Conservation (phyloP, 2,888 invertebrate species). For the Chouioia cunea region DNA sequence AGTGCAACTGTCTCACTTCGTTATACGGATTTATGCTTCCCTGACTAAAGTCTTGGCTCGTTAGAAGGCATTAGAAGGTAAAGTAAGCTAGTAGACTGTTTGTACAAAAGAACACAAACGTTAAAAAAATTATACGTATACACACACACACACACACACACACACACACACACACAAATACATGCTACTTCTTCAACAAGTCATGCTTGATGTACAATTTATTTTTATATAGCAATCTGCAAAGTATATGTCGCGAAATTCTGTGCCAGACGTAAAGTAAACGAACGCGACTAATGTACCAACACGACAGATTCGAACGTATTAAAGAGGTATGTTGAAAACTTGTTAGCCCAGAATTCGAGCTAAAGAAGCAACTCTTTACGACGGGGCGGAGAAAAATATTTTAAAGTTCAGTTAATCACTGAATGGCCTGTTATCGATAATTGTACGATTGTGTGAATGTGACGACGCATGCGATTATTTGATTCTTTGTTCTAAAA, state of each 20-base stretch:
- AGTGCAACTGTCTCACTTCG: conserved; percentile 24
- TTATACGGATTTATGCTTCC: conserved; percentile 39
- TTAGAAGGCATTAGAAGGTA: conserved; percentile 40
- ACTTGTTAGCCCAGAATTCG: conserved; percentile 42
- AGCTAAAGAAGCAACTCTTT: conserved; percentile 22
- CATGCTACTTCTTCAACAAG: conserved; percentile 51
- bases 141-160: too few species aligned
- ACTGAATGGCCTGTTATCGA: conserved; percentile 36
- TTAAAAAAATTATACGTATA: conserved; percentile 18
- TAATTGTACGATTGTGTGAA: conserved; percentile 33
- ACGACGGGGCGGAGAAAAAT: neutral
- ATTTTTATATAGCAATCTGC: conserved; percentile 66
- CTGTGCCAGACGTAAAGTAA: conserved; percentile 59
- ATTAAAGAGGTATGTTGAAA: conserved; percentile 53
- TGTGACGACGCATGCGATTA: conserved; percentile 34
- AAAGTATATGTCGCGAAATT: conserved; percentile 58
- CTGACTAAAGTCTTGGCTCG: conserved; percentile 35
- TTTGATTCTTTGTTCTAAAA: conserved; percentile 42
- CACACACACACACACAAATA: conserved; percentile 44
- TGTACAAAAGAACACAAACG: conserved; percentile 30
- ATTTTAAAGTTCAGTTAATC: conserved; percentile 39
- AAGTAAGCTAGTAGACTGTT: conserved; percentile 32
- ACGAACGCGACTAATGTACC: conserved; percentile 44
- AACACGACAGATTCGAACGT: conserved; percentile 30
- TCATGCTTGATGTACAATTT: conserved; percentile 62